A percentile compares a stretch with the other conserved stretches of the same genome.
phyloP scores from a whole-genome alignment of 2,888 invertebrate genomes.

The Heteromyza rotundicornis region DNA sequence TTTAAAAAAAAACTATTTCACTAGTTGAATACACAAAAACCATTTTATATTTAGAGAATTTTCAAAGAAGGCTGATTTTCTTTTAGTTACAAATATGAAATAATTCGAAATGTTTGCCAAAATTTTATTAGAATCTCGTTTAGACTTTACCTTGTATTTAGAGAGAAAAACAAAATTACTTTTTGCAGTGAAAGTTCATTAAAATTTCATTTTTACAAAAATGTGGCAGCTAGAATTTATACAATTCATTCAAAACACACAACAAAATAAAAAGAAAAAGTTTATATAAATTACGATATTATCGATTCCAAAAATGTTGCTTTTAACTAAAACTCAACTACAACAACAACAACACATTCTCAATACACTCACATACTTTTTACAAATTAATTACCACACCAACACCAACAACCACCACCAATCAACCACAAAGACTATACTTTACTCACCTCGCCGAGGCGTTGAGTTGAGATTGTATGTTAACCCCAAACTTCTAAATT shows the following conservation, averaged over 20 bases:
- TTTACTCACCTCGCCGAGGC: no score
- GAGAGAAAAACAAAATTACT: background rate
- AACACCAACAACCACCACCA: background rate
- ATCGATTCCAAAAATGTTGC: background rate
- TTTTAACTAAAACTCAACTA: background rate
- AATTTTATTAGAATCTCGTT: constrained; percentile 5
- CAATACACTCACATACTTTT: background rate
- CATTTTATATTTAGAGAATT: background rate
- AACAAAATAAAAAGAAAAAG: background rate
- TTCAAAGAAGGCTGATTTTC: constrained; percentile 16
- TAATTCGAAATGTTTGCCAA: constrained; percentile 4
- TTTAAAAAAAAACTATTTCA: background rate
- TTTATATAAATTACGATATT: background rate
- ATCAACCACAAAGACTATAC: background rate
- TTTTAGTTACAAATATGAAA: constrained; percentile 3
- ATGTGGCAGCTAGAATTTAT: background rate
- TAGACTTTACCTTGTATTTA: background rate
- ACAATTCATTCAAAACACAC: background rate
- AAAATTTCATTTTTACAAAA: background rate
- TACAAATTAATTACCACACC: background rate
- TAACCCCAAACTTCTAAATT: no score
- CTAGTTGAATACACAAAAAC: background rate
- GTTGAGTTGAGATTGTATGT: no score
- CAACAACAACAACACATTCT: background rate
- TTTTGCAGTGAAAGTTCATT: background rate